phyloP scores from a whole-genome alignment of 2,113 vertebrate genomes.

The Pavo muticus region DNA sequence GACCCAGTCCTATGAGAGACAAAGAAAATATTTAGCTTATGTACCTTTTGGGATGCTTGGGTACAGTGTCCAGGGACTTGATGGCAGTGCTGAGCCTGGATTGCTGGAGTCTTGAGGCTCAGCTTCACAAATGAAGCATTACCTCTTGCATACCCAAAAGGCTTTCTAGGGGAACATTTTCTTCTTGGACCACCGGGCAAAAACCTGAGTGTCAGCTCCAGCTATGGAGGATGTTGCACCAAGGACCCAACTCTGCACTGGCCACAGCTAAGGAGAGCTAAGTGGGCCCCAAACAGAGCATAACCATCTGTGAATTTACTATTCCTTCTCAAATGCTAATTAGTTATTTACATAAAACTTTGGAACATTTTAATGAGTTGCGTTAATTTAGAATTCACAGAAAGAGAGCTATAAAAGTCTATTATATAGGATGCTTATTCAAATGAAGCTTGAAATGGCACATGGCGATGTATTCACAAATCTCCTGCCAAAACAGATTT shows the following conservation, averaged over 20 bases:
- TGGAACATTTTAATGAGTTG: slow-evolving; percentile 70
- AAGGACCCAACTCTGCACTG: background rate
- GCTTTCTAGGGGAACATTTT: background rate
- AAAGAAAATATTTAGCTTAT: background rate
- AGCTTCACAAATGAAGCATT: background rate
- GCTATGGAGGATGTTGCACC: background rate
- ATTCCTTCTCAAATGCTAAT: slow-evolving; percentile 54
- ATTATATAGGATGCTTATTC: slow-evolving; percentile 37
- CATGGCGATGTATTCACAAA: slow-evolving; percentile 17
- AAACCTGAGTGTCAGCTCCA: accelerated
- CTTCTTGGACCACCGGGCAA: background rate
- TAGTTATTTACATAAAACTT: slow-evolving; percentile 65
- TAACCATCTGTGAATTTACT: slow-evolving; percentile 44
- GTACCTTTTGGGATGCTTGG: background rate
- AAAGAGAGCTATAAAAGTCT: slow-evolving; percentile 57
- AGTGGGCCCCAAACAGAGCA: background rate
- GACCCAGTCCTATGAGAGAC: background rate
- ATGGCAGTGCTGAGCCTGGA: background rate
- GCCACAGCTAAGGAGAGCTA: background rate
- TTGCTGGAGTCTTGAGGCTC: background rate
- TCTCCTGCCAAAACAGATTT: background rate
- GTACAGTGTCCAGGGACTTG: background rate
- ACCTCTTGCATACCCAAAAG: background rate
- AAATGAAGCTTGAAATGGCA: slow-evolving; percentile 63
- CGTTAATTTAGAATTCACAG: slow-evolving; percentile 61